Evolutionary conservation across 2,888 invertebrate genomes (phyloP).

Genomic region (Halictus ligatus): DNA sequence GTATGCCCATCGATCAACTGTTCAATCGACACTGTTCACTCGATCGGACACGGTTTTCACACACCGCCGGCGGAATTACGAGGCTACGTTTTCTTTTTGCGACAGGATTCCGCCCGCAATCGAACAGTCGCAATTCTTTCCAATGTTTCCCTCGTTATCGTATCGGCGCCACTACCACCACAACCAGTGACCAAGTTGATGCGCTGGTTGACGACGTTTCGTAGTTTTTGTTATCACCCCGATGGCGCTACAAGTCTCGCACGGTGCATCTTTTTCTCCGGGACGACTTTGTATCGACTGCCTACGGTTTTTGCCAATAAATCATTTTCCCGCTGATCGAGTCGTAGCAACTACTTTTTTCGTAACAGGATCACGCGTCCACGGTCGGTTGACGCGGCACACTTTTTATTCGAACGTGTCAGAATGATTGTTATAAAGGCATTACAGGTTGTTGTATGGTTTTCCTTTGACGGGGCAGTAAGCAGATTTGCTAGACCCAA

Average conservation of each 20-base stretch:
- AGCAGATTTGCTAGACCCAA: not conserved
- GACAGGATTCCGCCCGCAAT: not conserved
- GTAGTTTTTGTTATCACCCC: constrained; percentile 52
- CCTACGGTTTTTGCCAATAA: not conserved
- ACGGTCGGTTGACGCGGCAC: not conserved
- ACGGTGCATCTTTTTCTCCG: constrained; percentile 18
- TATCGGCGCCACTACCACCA: constrained; percentile 42
- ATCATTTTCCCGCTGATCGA: not conserved
- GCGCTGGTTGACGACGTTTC: constrained; percentile 61
- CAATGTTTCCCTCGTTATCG: constrained; percentile 58
- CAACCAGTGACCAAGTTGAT: constrained; percentile 61
- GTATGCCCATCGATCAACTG: constrained; percentile 12
- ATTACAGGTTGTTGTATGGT: constrained; percentile 4
- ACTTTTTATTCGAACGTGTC: not conserved
- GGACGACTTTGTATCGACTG: not conserved
- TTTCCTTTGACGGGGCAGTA: not conserved
- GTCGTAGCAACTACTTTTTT: too few species aligned
- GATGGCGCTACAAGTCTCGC: constrained; percentile 53
- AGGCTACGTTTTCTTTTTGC: not conserved
- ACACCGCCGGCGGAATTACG: not conserved
- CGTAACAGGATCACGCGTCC: not conserved
- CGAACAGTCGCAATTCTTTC: constrained; percentile 20
- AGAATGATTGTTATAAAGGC: not conserved
- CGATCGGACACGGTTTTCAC: not conserved
- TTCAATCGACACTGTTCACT: constrained; percentile 12